Evolutionary conservation across 2,797 vertebrate species (phyloP).

Genomic region (Dipus sagitta): DNA sequence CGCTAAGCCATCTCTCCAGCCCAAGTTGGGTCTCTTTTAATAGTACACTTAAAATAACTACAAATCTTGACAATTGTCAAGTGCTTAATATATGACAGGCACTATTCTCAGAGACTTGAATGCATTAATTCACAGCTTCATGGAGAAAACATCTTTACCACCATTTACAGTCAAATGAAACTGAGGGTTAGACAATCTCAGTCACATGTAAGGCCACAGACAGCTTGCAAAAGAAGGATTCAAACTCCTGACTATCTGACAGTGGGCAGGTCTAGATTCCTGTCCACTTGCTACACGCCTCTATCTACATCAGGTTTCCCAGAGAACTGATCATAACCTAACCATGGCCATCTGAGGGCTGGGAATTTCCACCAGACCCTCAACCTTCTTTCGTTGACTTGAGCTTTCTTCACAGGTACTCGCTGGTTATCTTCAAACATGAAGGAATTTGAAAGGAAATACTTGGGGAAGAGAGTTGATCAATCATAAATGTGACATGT

Average conservation of each 20-base stretch:
- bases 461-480: not conserved
- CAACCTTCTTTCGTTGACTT: not conserved
- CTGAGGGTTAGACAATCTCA: not conserved
- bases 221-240: not conserved
- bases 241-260: not conserved
- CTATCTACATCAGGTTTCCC: not conserved
- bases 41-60: not conserved
- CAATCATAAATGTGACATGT: not conserved
- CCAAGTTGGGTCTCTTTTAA: constrained; percentile 29
- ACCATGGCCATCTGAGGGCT: not conserved
- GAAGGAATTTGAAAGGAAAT: not conserved
- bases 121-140: not conserved
- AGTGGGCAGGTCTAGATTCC: not conserved
- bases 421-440: not conserved
- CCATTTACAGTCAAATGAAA: not conserved
- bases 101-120: not conserved
- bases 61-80: not conserved
- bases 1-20: too few relatives aligned
- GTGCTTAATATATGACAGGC: not conserved
- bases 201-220: not conserved
- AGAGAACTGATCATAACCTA: not conserved
- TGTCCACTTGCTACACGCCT: not conserved
- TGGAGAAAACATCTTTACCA: not conserved
- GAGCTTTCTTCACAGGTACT: not conserved
- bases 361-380: not conserved